phyloP scores from a whole-genome alignment of 2,888 invertebrate species.

The Pollenia angustigena region DNA sequence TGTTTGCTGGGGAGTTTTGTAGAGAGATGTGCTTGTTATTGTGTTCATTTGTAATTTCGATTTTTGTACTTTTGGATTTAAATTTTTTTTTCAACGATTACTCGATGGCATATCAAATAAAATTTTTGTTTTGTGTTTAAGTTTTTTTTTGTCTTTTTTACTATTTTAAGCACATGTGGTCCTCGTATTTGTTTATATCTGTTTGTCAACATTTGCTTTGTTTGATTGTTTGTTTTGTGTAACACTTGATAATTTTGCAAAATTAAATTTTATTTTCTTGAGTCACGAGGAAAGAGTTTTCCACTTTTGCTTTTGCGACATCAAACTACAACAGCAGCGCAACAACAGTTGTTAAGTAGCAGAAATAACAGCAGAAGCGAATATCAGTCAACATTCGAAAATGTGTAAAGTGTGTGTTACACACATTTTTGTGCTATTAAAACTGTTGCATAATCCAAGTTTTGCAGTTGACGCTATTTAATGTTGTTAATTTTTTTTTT shows the following conservation, averaged over 20 bases:
- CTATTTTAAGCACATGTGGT: too few species aligned
- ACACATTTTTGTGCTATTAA: slow-evolving; percentile 58
- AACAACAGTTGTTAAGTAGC: slow-evolving; percentile 4
- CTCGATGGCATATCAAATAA: too few species aligned
- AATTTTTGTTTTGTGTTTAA: too few species aligned
- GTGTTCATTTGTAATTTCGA: too few species aligned
- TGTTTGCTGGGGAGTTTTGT: too few species aligned
- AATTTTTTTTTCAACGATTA: too few species aligned
- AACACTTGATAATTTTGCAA: slow-evolving; percentile 36
- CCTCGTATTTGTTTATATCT: too few species aligned
- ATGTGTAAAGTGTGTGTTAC: slow-evolving; percentile 56
- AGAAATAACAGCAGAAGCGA: not conserved
- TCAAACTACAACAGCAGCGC: not conserved
- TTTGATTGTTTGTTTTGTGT: slow-evolving; percentile 26
- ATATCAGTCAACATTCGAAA: not conserved
- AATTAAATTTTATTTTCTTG: slow-evolving; percentile 26
- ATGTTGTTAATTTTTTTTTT: not conserved
- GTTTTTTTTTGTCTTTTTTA: too few species aligned
- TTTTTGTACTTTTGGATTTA: too few species aligned
- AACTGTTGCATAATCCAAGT: slow-evolving; percentile 53
- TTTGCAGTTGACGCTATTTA: slow-evolving; percentile 12
- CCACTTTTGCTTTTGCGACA: slow-evolving; percentile 35
- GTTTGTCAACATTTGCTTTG: slow-evolving; percentile 17
- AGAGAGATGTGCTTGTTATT: too few species aligned
- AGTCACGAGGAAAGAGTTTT: slow-evolving; percentile 70